Conservation (phyloP, 2,797 vertebrate species). For the Tachyglossus aculeatus region DNA sequence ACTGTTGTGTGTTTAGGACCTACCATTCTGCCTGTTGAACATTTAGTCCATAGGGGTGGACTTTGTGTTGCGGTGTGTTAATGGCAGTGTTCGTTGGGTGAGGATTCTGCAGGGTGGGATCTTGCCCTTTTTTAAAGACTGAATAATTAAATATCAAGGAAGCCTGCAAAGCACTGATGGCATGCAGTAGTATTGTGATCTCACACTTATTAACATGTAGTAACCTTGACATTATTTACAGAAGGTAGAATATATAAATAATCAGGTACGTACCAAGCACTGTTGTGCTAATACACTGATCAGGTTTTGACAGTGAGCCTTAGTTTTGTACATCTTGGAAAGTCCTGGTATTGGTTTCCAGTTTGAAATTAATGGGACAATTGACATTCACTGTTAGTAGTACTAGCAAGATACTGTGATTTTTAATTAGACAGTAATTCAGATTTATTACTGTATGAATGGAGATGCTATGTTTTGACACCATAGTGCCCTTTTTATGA, state of each 20-base stretch:
- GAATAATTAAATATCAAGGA: slow-evolving; percentile 61
- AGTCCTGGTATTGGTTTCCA: slow-evolving; percentile 70
- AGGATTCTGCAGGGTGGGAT: slow-evolving; percentile 79
- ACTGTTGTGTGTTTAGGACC: slow-evolving; percentile 56
- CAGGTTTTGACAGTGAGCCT: slow-evolving; percentile 73
- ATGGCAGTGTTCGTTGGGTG: slow-evolving; percentile 68
- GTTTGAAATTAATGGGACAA: slow-evolving; percentile 67
- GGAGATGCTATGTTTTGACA: slow-evolving; percentile 73
- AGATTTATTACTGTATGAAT: slow-evolving; percentile 47
- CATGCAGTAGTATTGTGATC: slow-evolving; percentile 59
- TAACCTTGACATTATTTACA: slow-evolving; percentile 72
- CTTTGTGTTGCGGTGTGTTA: slow-evolving; percentile 69
- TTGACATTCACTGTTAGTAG: slow-evolving; percentile 75
- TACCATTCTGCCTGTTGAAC: slow-evolving; percentile 58
- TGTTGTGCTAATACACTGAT: slow-evolving; percentile 74
- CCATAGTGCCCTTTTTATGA: slow-evolving; percentile 76
- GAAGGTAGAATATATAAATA: slow-evolving; percentile 70
- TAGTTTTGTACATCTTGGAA: slow-evolving; percentile 67
- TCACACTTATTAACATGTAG: slow-evolving; percentile 65
- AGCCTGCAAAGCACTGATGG: slow-evolving; percentile 55
- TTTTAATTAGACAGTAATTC: slow-evolving; percentile 75
- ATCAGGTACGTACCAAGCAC: slow-evolving; percentile 81
- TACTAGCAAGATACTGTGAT: slow-evolving; percentile 82
- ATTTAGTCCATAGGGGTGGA: slow-evolving; percentile 63
- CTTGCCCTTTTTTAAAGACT: slow-evolving; percentile 68